phyloP scores from a whole-genome alignment of 2,113 vertebrate species.

The Psilopsiagon aurifrons region DNA sequence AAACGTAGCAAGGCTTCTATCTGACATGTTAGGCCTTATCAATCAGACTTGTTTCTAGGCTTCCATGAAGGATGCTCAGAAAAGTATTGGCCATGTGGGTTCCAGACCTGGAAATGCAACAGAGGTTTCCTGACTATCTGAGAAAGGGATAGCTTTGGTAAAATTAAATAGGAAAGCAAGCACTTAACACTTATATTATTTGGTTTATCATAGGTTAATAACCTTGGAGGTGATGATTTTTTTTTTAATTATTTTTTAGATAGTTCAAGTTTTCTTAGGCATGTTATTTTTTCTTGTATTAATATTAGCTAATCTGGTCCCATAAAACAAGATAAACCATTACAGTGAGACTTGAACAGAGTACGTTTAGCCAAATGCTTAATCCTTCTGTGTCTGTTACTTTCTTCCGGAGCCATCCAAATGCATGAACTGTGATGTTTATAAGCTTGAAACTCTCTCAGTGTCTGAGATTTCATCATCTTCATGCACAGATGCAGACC shows the following conservation, averaged over 20 bases:
- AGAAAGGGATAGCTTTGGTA: neutral
- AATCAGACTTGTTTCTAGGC: neutral
- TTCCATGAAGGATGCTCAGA: neutral
- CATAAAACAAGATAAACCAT: neutral
- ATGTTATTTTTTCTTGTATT: neutral
- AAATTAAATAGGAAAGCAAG: neutral
- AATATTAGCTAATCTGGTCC: neutral
- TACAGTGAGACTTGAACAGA: neutral
- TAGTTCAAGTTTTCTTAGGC: neutral
- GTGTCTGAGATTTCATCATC: neutral
- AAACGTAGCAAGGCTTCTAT: neutral
- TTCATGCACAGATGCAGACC: neutral
- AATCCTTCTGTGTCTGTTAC: neutral
- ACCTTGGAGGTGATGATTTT: neutral
- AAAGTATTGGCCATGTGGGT: neutral
- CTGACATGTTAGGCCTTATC: neutral
- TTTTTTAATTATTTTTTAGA: neutral
- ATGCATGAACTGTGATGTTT: neutral
- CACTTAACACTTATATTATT: neutral
- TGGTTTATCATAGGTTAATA: neutral
- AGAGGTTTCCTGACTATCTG: neutral
- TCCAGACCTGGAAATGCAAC: neutral
- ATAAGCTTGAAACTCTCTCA: neutral
- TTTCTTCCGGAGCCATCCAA: neutral
- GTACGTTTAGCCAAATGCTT: neutral